Percentiles rank a stretch among this genome's conserved stretches.
Conservation (phyloP, 2,888 invertebrate genomes). For the Gastrophysa polygoni region DNA sequence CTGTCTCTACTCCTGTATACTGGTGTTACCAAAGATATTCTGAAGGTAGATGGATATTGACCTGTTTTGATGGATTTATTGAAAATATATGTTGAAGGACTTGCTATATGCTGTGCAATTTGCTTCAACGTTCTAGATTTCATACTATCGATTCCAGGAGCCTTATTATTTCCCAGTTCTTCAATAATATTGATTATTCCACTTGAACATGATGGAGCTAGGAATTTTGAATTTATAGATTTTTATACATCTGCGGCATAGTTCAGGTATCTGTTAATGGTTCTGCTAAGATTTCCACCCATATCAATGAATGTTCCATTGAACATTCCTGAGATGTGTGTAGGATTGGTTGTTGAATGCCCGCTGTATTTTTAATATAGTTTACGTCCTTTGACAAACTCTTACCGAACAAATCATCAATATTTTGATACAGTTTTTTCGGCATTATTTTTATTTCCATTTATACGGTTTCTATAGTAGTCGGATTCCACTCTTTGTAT, state of each 20-base stretch:
- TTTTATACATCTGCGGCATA: background rate
- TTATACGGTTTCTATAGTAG: slow-evolving; percentile 2
- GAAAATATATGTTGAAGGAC: background rate
- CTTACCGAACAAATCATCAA: background rate
- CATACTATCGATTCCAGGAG: background rate
- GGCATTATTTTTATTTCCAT: background rate
- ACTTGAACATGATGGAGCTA: background rate
- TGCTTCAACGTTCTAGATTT: background rate
- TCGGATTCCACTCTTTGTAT: background rate
- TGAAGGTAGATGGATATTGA: background rate
- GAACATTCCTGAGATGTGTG: background rate
- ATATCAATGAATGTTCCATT: background rate
- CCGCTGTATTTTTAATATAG: background rate
- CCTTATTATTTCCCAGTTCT: background rate
- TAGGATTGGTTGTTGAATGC: background rate
- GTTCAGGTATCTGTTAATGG: background rate
- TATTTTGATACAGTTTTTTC: background rate
- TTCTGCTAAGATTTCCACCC: background rate
- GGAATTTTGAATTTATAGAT: background rate
- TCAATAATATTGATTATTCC: background rate
- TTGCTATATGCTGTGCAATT: background rate
- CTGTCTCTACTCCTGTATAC: background rate
- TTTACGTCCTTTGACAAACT: background rate
- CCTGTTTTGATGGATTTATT: background rate
- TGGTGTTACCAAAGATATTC: background rate